Evolutionary conservation across 2,888 invertebrate species (phyloP), one percentile per base, ranked within the genome.

Genomic region (Alsophila aescularia): DNA sequence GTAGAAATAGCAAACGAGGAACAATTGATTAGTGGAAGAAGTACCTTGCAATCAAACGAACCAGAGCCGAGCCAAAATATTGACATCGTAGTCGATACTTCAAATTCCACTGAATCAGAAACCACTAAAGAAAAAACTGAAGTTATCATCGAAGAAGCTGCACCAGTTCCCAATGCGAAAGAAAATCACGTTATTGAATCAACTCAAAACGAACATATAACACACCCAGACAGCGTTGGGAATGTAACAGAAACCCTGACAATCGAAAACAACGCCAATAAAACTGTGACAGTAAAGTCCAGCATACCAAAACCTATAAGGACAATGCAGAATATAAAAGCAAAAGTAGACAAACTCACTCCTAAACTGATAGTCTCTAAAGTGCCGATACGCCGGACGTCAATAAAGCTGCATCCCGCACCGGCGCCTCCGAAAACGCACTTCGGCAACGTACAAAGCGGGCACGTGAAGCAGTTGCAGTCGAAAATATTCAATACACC

Each of bases 401-500:
- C 90, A 18, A 43, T 82, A 29, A 90, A 91, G 63, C 86, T 87
- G 60, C 80, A 87, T 60, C 83, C 85, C 47, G 86, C 88, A 2
- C 90, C 90, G 2, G 76, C 82, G n/a, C 90, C 91, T 16, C 89
- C 89, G n/a, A 91, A 88, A 76, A 58, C 79, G 32, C 87, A 89
- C 55, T 92, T 92, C 63, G 87, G 89, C 18, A 87, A 85, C 62
- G 77, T 92, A 54, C 88, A 87, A 75, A 91, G 78, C 65, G 92
- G 92, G 10, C 85, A 86, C 58, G 91, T 92, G 0, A 91, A 90
- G 67, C 89, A 92, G 64, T 70, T 92, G 55, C 92, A 92, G 75
- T 84, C 85, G 32, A 82, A 83, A 60, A 70, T 92, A 43, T 90
- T 92, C 55, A 87, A 81, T 35, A 51, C 48, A 65, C 76, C 74